Evolutionary conservation across 2,797 vertebrate genomes (phyloP).

Genomic region (Spinibarbus caldwelli): DNA sequence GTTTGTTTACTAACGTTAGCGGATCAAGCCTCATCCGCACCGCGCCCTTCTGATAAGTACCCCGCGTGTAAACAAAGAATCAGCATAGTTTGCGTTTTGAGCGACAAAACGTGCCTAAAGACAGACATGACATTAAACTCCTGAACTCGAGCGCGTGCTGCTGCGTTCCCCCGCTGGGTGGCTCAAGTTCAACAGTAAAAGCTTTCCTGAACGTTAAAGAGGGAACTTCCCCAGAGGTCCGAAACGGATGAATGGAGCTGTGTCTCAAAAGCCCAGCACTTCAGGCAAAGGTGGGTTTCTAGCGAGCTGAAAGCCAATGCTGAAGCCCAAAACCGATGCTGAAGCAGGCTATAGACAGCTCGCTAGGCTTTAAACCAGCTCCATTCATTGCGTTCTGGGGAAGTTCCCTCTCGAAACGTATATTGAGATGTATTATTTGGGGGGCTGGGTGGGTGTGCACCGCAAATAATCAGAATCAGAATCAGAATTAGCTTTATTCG

Average conservation of each 20-base stretch:
- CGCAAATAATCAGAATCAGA: no score
- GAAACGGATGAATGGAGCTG: neutral
- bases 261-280: neutral
- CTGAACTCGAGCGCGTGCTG: neutral
- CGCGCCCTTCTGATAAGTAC: neutral
- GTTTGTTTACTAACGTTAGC: neutral
- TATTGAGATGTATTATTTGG: no score
- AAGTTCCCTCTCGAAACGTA: neutral
- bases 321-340: neutral
- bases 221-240: conserved; percentile 8
- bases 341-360: neutral
- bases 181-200: neutral
- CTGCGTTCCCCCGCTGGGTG: conserved; percentile 12
- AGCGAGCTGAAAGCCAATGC: neutral
- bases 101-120: neutral
- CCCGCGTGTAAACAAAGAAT: neutral
- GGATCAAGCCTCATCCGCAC: neutral
- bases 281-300: neutral
- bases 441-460: neutral
- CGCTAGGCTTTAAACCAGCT: neutral
- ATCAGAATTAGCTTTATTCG: no score
- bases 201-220: neutral
- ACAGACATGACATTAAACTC: neutral
- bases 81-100: neutral
- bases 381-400: neutral